phyloP scores from a whole-genome alignment of 2,797 vertebrate species.

The Helicolenus hilgendorfi region DNA sequence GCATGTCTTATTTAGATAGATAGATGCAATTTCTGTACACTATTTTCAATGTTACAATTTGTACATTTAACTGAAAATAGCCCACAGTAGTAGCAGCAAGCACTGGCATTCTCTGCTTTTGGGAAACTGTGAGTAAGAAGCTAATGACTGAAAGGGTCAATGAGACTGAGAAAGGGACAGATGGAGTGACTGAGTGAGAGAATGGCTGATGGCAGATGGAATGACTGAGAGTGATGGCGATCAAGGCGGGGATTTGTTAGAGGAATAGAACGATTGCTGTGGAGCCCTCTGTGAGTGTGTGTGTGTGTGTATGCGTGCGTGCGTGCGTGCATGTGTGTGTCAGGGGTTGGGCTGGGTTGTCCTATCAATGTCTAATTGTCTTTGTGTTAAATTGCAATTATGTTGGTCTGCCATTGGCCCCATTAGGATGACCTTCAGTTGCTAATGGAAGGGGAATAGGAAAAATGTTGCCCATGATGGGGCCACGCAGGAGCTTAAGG shows the following conservation, averaged over 20 bases:
- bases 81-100: neutral
- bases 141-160: constrained; percentile 74
- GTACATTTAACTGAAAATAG: neutral
- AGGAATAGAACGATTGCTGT: constrained; percentile 43
- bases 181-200: constrained; percentile 64
- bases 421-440: constrained; percentile 79
- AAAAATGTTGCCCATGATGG: constrained; percentile 41
- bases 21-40: neutral
- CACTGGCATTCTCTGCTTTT: constrained; percentile 11
- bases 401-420: constrained; percentile 63
- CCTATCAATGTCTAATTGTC: constrained; percentile 74
- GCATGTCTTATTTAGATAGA: neutral
- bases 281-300: neutral
- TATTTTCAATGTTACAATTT: neutral
- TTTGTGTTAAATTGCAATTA: constrained; percentile 76
- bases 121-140: constrained; percentile 70
- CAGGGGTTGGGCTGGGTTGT: constrained; percentile 28
- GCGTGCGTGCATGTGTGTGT: constrained; percentile 21
- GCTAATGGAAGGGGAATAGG: constrained; percentile 63
- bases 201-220: constrained; percentile 71
- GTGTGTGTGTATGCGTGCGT: neutral
- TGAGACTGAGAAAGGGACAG: constrained; percentile 64
- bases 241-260: constrained; percentile 49
- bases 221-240: constrained; percentile 58
- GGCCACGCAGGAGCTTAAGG: neutral